Evolutionary conservation across 2,888 invertebrate genomes (phyloP), one percentile per base, ranked within the genome.

Genomic region (Limenitis camilla): DNA sequence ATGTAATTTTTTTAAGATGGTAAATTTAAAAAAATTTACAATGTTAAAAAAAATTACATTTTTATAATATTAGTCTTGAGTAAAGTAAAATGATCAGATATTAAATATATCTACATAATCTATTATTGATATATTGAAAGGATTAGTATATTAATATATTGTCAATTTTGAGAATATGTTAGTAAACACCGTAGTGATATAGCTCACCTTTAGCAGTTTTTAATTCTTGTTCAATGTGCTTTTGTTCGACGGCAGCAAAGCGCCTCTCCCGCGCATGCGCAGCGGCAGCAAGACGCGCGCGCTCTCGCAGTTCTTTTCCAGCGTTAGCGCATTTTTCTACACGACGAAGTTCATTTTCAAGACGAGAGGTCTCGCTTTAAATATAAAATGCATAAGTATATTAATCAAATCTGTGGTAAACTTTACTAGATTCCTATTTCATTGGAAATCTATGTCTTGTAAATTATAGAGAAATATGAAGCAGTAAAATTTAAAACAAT

Each of bases 231-330:
- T 63, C 57, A 0, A 75, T 69, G 52, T 83, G 81, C 35, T 75
- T 76, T 53, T 81, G 63, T 49, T 86, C 86, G 1, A 72, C 76
- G 6, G 74, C 67, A 2, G 76, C 69, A n/a, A 81, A 70, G 5
- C 79, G 75, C n/a, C 79, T 61, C 48, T 84, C 85, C 4, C 86
- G 72, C n/a, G 76, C 72, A 49, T 85, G 81, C 11, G 84, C 85
- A 0, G 81, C 78, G 35, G 84, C 85, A 0, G 86, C 86, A n/a
- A 86, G 64, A 0, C 85, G 73, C 4, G 86, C 86, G 2, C 87
- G 76, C 57, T 80, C 79, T 0, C 85, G 72, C 40, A 87, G 64
- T 61, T 84, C 84, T 0, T 73, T 63, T 1, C 85, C 86, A 6
- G 77, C 81, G 49, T 74, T 66, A 2, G 79, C 84, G 55, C 80